Evolutionary conservation across 2,797 vertebrate genomes (phyloP).

Genomic region (Tragopan temminckii): DNA sequence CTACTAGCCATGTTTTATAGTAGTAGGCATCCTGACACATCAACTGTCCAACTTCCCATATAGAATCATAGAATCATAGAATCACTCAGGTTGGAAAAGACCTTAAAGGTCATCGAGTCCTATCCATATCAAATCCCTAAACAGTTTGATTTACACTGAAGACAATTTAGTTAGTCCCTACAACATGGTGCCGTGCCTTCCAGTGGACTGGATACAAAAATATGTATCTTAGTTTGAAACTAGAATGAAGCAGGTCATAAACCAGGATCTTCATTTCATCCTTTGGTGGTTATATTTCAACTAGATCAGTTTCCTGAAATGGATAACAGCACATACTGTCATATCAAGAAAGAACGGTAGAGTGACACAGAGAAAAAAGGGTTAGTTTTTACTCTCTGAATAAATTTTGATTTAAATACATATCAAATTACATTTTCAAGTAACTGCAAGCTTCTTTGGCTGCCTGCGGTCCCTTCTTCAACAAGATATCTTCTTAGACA

Average conservation of each 20-base stretch:
- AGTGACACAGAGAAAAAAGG: neutral
- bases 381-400: neutral
- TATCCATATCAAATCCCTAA: neutral
- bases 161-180: neutral
- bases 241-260: neutral
- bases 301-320: neutral
- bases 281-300: neutral
- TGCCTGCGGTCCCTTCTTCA: neutral
- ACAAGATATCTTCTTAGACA: neutral
- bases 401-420: neutral
- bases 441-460: neutral
- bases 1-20: neutral
- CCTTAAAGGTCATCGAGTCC: no score
- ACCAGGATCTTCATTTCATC: neutral
- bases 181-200: accelerated
- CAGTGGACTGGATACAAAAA: neutral
- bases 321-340: neutral
- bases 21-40: neutral
- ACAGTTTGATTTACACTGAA: neutral
- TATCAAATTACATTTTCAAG: neutral
- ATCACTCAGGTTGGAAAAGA: no score
- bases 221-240: neutral
- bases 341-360: neutral
- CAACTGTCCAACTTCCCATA: neutral
- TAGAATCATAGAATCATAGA: neutral